Evolutionary conservation across 2,888 invertebrate species (phyloP).

Genomic region (Cerceris rybyensis): DNA sequence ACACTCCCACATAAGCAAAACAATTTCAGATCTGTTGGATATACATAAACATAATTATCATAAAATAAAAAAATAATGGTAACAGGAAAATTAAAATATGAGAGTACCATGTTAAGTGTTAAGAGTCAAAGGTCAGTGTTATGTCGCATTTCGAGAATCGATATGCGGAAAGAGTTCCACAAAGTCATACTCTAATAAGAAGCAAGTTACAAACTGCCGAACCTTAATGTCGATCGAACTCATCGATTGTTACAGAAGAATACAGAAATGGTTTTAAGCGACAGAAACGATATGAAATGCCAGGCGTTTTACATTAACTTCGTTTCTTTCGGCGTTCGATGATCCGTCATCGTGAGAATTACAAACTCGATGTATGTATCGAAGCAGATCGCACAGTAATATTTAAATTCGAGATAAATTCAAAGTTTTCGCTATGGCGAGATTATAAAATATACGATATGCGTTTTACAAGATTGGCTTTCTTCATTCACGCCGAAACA

Average conservation of each 20-base stretch:
- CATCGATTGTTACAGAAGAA: conserved; percentile 18
- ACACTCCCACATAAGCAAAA: too few relatives aligned
- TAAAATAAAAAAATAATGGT: too few relatives aligned
- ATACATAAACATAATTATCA: too few relatives aligned
- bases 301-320: conserved; percentile 20
- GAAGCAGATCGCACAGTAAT: conserved; percentile 40
- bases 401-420: conserved; percentile 49
- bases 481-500: conserved; percentile 1
- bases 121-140: too few relatives aligned
- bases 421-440: conserved; percentile 52
- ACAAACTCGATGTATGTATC: neutral
- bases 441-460: conserved; percentile 71
- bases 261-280: conserved; percentile 9
- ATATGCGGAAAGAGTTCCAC: neutral
- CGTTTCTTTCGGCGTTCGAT: conserved; percentile 18
- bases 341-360: conserved; percentile 16
- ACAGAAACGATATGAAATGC: conserved; percentile 1
- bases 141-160: too few relatives aligned
- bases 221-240: conserved; percentile 28
- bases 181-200: conserved; percentile 8
- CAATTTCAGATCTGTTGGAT: too few relatives aligned
- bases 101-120: neutral
- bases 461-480: conserved; percentile 67
- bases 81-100: too few relatives aligned
- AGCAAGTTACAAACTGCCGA: conserved; percentile 46